Evolutionary conservation across 2,113 vertebrate genomes (phyloP).

Genomic region (Datnioides undecimradiatus): DNA sequence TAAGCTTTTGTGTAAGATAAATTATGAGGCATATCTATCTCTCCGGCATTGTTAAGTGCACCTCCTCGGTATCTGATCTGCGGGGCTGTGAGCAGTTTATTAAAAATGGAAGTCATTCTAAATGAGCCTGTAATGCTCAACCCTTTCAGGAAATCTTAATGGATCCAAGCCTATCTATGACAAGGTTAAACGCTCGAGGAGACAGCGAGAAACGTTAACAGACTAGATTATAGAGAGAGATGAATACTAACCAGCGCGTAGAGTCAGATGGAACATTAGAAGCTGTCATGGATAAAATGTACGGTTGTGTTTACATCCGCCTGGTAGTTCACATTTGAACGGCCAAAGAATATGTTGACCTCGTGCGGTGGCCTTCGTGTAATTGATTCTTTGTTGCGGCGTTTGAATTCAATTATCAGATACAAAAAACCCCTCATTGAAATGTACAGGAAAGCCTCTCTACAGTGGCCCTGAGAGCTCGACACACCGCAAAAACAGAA

Average conservation of each 20-base stretch:
- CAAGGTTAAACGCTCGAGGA: conserved; percentile 82
- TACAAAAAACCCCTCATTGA: neutral
- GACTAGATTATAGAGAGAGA: conserved; percentile 67
- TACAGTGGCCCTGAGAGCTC: neutral
- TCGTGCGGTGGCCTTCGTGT: neutral
- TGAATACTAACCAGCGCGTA: conserved; percentile 62
- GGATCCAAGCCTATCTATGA: conserved; percentile 79
- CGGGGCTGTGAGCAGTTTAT: conserved; percentile 81
- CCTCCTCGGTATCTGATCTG: conserved; percentile 76
- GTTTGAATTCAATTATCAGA: neutral
- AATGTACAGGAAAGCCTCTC: neutral
- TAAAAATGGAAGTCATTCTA: conserved; percentile 85
- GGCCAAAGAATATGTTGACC: neutral
- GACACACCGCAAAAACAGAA: neutral
- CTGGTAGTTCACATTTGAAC: conserved; percentile 1
- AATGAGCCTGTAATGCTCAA: conserved; percentile 81
- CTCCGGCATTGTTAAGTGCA: conserved; percentile 73
- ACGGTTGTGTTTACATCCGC: neutral
- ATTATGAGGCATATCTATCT: conserved; percentile 80
- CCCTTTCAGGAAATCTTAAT: conserved; percentile 80
- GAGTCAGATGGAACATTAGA: conserved; percentile 36
- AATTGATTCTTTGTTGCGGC: conserved; percentile 6
- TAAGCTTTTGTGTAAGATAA: conserved; percentile 71
- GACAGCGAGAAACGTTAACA: conserved; percentile 64
- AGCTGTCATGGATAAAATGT: neutral